phyloP scores from a whole-genome alignment of 2,113 vertebrate genomes.

The Oncorhynchus keta region DNA sequence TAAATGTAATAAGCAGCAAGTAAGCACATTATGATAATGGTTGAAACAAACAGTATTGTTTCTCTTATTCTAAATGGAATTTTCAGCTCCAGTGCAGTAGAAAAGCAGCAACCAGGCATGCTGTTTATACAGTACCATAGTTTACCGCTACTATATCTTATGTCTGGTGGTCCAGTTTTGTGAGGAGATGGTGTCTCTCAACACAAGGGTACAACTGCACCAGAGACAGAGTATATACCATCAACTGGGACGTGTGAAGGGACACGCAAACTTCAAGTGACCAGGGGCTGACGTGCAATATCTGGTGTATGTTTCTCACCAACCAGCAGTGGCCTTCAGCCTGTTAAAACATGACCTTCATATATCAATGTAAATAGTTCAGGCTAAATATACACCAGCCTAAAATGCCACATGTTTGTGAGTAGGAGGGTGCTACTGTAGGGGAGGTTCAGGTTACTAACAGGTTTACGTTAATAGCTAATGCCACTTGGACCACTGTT shows the following conservation, averaged over 20 bases:
- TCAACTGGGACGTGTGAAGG: background rate
- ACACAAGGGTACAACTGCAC: background rate
- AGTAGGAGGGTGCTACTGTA: conserved; percentile 35
- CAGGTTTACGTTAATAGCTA: conserved; percentile 16
- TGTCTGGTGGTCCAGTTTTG: background rate
- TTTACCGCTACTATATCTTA: background rate
- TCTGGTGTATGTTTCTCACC: background rate
- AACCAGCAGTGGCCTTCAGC: conserved; percentile 16
- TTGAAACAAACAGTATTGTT: background rate
- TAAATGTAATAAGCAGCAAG: too few species aligned
- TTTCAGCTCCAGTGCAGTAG: background rate
- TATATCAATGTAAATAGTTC: conserved; percentile 18
- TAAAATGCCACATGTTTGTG: conserved; percentile 16
- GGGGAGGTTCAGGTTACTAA: conserved; percentile 23
- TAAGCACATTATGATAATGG: too few species aligned
- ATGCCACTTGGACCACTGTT: conserved; percentile 21
- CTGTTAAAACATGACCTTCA: conserved; percentile 20
- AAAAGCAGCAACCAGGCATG: background rate
- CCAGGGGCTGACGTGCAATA: background rate
- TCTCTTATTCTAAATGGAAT: background rate
- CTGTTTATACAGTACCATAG: background rate
- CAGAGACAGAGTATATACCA: background rate
- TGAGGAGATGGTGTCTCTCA: background rate
- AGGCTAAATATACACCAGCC: conserved; percentile 50
- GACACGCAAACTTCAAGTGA: background rate